Evolutionary conservation across 2,888 invertebrate genomes (phyloP).

Genomic region (Coleophora deauratella): DNA sequence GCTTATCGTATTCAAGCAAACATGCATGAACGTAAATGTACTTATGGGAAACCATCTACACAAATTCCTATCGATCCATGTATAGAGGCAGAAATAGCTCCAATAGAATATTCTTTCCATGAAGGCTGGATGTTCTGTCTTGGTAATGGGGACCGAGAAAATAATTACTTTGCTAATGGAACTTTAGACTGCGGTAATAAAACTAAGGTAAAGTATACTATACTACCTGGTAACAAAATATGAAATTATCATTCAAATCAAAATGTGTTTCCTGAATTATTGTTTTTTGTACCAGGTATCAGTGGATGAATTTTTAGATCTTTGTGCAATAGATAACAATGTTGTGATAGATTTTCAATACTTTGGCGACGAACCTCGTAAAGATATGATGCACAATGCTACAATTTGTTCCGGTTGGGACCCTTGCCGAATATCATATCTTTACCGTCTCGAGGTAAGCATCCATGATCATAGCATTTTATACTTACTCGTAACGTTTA

Average conservation of each 20-base stretch:
- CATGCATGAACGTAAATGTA: slow-evolving; percentile 62
- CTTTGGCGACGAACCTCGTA: slow-evolving; percentile 63
- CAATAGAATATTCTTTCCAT: slow-evolving; percentile 61
- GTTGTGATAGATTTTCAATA: slow-evolving; percentile 63
- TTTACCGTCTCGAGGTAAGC: slow-evolving; percentile 60
- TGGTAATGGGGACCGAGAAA: slow-evolving; percentile 61
- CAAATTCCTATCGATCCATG: slow-evolving; percentile 54
- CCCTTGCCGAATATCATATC: slow-evolving; percentile 56
- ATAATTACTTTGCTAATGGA: slow-evolving; percentile 61
- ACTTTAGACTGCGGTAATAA: slow-evolving; percentile 64
- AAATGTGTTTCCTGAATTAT: neutral
- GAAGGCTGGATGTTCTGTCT: slow-evolving; percentile 70
- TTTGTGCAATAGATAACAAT: slow-evolving; percentile 62
- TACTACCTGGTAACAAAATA: neutral
- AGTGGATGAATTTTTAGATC: slow-evolving; percentile 41
- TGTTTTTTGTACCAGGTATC: slow-evolving; percentile 33
- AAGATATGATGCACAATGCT: slow-evolving; percentile 61
- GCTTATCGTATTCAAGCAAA: slow-evolving; percentile 57
- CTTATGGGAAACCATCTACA: slow-evolving; percentile 40
- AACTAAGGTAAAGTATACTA: slow-evolving; percentile 39
- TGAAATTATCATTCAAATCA: neutral
- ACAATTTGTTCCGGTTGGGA: slow-evolving; percentile 62
- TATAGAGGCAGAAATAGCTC: slow-evolving; percentile 63
- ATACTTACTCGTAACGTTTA: no score
- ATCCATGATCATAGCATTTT: no score